These are phyloP conservation scores for Callyntrura sp. DNA, from an alignment of 2,888 invertebrate species.

Conservation along the genomic window DNA sequence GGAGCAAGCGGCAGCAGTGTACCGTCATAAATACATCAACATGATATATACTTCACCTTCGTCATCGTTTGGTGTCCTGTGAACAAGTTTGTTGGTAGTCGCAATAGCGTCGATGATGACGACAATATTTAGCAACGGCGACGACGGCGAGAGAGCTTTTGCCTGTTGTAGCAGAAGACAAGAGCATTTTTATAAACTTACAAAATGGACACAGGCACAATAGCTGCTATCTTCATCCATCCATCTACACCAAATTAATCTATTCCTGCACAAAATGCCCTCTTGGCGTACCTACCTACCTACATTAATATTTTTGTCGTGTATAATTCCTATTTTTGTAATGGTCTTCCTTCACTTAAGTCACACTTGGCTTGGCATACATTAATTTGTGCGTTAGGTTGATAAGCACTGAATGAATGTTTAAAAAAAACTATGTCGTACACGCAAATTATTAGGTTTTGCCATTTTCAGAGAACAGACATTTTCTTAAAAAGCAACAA, in stretches of 20 bases:
- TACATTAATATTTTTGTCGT: constrained; percentile 27
- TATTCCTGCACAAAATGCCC: background rate
- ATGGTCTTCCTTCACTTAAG: constrained; percentile 63
- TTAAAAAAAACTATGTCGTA: background rate
- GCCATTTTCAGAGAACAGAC: constrained; percentile 54
- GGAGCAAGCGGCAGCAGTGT: too few relatives aligned
- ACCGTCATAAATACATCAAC: background rate
- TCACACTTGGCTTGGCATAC: constrained; percentile 63
- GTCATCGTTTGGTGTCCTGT: background rate
- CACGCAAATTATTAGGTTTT: background rate
- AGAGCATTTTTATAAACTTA: constrained; percentile 54
- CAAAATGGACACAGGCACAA: constrained; percentile 66
- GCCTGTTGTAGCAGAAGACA: constrained; percentile 18
- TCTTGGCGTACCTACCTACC: constrained; percentile 14
- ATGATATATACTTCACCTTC: constrained; percentile 22
- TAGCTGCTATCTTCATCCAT: constrained; percentile 38
- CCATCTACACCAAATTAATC: constrained; percentile 52
- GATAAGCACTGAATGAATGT: background rate
- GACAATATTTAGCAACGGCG: background rate
- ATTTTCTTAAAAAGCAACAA: constrained; percentile 32
- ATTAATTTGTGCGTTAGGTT: constrained; percentile 30
- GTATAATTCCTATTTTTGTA: constrained; percentile 31
- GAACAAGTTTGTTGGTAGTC: background rate
- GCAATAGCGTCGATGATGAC: background rate
- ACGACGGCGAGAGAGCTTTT: constrained; percentile 41